Evolutionary conservation across 2,888 invertebrate species (phyloP).

Genomic region (Philereme vetulata): DNA sequence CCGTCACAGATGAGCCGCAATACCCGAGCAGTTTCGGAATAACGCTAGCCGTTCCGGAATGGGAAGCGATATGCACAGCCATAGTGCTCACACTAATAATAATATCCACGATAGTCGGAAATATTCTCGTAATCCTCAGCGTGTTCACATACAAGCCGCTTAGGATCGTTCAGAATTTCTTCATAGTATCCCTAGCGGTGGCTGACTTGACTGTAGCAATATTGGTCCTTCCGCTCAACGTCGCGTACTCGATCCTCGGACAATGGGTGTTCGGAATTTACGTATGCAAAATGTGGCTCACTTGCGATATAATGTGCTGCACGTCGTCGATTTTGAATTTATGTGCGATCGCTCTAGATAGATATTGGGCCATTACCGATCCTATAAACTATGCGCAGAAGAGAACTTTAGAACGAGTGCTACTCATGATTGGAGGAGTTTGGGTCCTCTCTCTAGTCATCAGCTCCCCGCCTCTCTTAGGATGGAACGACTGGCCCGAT

Average conservation of each 20-base stretch:
- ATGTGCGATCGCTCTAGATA: slow-evolving; percentile 96
- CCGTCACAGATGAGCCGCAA: slow-evolving; percentile 73
- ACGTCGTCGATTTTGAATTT: slow-evolving; percentile 97
- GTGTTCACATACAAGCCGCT: slow-evolving; percentile 98
- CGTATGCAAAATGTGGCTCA: slow-evolving; percentile 97
- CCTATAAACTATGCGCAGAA: slow-evolving; percentile 97
- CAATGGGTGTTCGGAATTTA: slow-evolving; percentile 97
- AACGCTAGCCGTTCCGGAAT: slow-evolving; percentile 90
- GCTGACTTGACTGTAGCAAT: slow-evolving; percentile 96
- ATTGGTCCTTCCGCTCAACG: slow-evolving; percentile 95
- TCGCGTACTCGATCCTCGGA: slow-evolving; percentile 94
- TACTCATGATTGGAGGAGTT: slow-evolving; percentile 93
- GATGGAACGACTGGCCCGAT: slow-evolving; percentile 98
- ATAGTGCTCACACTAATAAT: slow-evolving; percentile 92
- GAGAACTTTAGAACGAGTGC: slow-evolving; percentile 92
- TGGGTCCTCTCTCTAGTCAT: slow-evolving; percentile 94
- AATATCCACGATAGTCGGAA: slow-evolving; percentile 94
- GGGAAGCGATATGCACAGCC: slow-evolving; percentile 93
- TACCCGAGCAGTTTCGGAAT: slow-evolving; percentile 88
- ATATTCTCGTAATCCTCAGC: slow-evolving; percentile 95
- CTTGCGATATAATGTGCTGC: slow-evolving; percentile 97
- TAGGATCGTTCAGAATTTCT: slow-evolving; percentile 97
- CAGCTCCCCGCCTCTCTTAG: slow-evolving; percentile 94
- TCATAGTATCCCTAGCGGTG: slow-evolving; percentile 96
- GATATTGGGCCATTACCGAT: slow-evolving; percentile 97